Percentiles rank a stretch among this genome's conserved stretches.
Conservation (phyloP, 1,140 invertebrate genomes). For the Drosophila pachea region DNA sequence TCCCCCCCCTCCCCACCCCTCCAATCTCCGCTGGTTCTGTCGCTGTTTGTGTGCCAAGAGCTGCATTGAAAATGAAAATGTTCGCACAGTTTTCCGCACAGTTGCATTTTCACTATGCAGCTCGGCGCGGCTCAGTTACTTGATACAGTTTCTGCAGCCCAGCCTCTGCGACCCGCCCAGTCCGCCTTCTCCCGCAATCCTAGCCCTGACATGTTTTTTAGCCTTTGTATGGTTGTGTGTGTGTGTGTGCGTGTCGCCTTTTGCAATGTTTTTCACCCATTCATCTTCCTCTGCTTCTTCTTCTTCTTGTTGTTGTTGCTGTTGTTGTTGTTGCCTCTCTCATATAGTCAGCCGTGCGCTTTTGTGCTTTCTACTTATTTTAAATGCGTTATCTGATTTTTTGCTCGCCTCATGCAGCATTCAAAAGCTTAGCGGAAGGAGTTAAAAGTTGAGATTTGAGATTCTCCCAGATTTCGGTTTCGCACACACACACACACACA, state of each 20-base stretch:
- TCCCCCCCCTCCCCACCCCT: not conserved
- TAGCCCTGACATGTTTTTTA: constrained; percentile 22
- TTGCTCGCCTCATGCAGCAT: constrained; percentile 65
- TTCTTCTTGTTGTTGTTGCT: too few relatives aligned
- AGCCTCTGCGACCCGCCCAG: not conserved
- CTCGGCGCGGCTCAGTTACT: constrained; percentile 74
- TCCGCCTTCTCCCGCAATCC: not conserved
- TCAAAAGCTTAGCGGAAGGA: constrained; percentile 58
- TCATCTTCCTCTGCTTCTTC: too few relatives aligned
- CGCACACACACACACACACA: not conserved
- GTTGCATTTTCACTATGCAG: constrained; percentile 76
- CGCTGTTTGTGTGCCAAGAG: constrained; percentile 58
- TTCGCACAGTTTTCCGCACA: constrained; percentile 77
- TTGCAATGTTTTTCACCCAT: constrained; percentile 48
- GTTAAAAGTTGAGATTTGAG: constrained; percentile 67
- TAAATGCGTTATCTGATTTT: constrained; percentile 74
- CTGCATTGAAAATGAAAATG: constrained; percentile 77
- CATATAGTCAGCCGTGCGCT: constrained; percentile 72
- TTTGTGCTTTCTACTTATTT: constrained; percentile 72
- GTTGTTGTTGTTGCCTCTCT: constrained; percentile 23
- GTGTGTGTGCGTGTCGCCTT: constrained; percentile 38
- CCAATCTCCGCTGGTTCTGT: not conserved
- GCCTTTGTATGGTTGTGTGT: constrained; percentile 11
- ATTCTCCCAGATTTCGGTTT: constrained; percentile 1
- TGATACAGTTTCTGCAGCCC: constrained; percentile 63